phyloP scores from a whole-genome alignment of 1,140 invertebrate genomes.

The Penaeus vannamei region DNA sequence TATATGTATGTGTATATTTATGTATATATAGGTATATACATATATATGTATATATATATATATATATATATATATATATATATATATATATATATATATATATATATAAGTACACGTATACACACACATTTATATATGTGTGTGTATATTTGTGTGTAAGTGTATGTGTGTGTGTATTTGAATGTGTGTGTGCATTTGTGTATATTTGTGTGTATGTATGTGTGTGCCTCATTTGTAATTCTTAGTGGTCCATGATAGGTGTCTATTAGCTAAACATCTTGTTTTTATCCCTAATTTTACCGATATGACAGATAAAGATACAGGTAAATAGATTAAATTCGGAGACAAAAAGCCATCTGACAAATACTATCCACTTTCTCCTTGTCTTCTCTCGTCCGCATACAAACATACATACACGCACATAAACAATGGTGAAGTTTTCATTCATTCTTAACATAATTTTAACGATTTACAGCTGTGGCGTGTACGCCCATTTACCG shows the following conservation, averaged over 20 bases:
- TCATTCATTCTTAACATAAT: neutral
- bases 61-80: neutral
- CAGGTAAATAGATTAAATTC: too few species aligned
- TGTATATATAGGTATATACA: neutral
- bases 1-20: neutral
- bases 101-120: neutral
- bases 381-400: too few species aligned
- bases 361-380: too few species aligned
- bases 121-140: neutral
- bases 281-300: too few species aligned
- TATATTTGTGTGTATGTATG: neutral
- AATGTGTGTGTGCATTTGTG: neutral
- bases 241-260: too few species aligned
- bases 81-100: constrained; percentile 10
- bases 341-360: too few species aligned
- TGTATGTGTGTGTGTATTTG: neutral
- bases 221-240: too few species aligned
- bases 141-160: neutral
- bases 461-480: neutral
- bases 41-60: neutral
- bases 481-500: neutral
- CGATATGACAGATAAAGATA: too few species aligned
- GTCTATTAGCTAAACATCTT: too few species aligned
- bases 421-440: too few species aligned
- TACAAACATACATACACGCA: too few species aligned